phyloP scores from a whole-genome alignment of 2,888 invertebrate genomes.

The Brachyopa scutellaris region DNA sequence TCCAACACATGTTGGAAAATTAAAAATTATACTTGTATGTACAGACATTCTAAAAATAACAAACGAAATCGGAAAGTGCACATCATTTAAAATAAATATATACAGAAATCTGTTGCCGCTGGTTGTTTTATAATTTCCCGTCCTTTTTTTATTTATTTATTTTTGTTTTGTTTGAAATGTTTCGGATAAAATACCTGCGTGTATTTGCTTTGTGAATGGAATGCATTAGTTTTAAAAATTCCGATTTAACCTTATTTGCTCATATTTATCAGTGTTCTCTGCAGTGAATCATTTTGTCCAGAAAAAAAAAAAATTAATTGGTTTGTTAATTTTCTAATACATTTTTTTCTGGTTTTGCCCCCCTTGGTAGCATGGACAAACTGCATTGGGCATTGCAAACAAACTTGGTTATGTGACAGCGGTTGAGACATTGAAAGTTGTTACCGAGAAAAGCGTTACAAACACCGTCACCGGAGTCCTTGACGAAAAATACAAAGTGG shows the following conservation, averaged over 20 bases:
- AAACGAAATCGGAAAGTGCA: conserved; percentile 47
- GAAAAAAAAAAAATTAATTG: conserved; percentile 1
- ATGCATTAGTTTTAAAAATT: not conserved
- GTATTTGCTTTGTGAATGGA: not conserved
- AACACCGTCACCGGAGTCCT: conserved; percentile 82
- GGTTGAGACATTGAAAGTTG: conserved; percentile 96
- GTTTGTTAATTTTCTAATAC: not conserved
- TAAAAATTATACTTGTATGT: not conserved
- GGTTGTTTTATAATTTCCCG: conserved; percentile 9
- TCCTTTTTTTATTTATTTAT: no score
- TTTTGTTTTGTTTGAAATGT: no score
- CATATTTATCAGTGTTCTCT: not conserved
- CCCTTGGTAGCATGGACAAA: conserved; percentile 94
- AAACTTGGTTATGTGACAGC: conserved; percentile 98
- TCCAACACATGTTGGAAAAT: not conserved
- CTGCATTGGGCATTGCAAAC: conserved; percentile 97
- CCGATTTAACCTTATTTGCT: not conserved
- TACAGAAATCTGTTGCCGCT: not conserved
- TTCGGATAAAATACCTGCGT: conserved; percentile 16
- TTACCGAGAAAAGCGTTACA: conserved; percentile 90
- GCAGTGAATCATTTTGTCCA: not conserved
- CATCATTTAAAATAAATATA: conserved; percentile 52
- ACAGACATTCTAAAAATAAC: conserved; percentile 65
- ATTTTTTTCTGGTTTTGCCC: no score
- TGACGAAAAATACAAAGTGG: conserved; percentile 98